These are phyloP conservation scores for Hylomyscus alleni DNA, from an alignment of 2,797 vertebrate genomes.

Conservation along the genomic window DNA sequence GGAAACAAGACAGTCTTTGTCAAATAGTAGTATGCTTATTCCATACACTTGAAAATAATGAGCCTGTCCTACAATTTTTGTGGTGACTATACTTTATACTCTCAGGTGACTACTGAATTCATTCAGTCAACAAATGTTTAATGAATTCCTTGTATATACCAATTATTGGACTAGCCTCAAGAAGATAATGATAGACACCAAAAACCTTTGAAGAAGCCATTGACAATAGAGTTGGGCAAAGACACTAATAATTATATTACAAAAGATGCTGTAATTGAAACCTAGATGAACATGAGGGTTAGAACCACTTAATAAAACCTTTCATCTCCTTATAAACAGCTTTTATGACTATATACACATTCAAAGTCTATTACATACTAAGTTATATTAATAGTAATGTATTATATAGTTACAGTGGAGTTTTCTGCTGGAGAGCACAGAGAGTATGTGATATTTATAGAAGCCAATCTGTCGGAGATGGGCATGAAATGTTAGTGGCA, in stretches of 20 bases:
- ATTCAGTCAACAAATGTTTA: constrained; percentile 64
- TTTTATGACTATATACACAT: constrained; percentile 3
- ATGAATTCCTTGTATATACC: constrained; percentile 3
- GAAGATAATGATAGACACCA: constrained; percentile 12
- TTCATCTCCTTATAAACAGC: constrained; percentile 25
- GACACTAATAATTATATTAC: constrained; percentile 55
- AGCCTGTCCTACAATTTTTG: constrained; percentile 53
- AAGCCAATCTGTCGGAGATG: neutral
- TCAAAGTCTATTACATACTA: neutral
- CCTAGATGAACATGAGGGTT: constrained; percentile 33
- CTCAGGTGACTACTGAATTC: constrained; percentile 36
- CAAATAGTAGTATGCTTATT: neutral
- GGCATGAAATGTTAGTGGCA: neutral
- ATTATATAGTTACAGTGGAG: neutral
- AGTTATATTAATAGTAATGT: neutral
- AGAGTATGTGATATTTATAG: neutral
- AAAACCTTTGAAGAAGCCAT: constrained; percentile 14
- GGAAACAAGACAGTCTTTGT: constrained; percentile 18
- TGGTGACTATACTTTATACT: constrained; percentile 32
- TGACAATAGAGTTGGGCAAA: constrained; percentile 23
- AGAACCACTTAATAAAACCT: constrained; percentile 49
- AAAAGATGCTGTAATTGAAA: constrained; percentile 41
- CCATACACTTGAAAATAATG: constrained; percentile 2
- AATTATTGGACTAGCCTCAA: constrained; percentile 57
- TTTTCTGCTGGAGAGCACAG: constrained; percentile 1